Evolutionary conservation across 1,140 invertebrate species (phyloP).

Genomic region (Stenopsyche tienmushanensis): DNA sequence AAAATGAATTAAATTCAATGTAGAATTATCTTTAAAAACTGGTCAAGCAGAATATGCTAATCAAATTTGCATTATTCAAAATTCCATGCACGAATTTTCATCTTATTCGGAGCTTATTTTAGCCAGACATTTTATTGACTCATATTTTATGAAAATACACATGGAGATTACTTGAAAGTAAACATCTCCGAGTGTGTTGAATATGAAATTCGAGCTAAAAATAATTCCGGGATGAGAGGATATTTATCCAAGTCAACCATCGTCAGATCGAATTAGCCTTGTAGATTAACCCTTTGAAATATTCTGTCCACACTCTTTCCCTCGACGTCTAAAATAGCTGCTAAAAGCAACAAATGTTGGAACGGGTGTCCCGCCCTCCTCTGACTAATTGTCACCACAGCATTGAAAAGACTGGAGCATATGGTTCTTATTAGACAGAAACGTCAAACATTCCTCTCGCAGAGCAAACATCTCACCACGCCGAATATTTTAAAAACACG

Average conservation of each 20-base stretch:
- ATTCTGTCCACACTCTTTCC: slow-evolving; percentile 16
- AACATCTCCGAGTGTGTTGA: too few species aligned
- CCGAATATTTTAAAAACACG: background rate
- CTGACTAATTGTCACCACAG: slow-evolving; percentile 13
- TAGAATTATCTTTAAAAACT: too few species aligned
- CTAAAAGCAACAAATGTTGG: slow-evolving; percentile 1
- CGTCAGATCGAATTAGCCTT: slow-evolving; percentile 22
- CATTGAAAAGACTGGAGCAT: slow-evolving; percentile 27
- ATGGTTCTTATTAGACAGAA: slow-evolving; percentile 39
- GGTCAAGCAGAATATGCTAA: too few species aligned
- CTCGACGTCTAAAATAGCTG: slow-evolving; percentile 11
- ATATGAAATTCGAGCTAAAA: too few species aligned
- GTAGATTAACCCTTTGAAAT: slow-evolving; percentile 27
- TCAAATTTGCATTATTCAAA: too few species aligned
- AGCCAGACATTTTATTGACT: too few species aligned
- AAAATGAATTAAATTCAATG: too few species aligned
- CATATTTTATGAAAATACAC: too few species aligned
- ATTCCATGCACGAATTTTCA: too few species aligned
- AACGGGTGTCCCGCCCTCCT: background rate
- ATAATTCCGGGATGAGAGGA: too few species aligned
- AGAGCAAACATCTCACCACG: background rate
- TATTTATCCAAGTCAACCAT: slow-evolving; percentile 7
- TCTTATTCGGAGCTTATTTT: too few species aligned
- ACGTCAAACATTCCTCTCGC: slow-evolving; percentile 36
- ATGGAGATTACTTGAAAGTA: too few species aligned